Evolutionary conservation across 2,888 invertebrate species (phyloP), one percentile per base, ranked within the genome.

Genomic region (Malachius bipustulatus): DNA sequence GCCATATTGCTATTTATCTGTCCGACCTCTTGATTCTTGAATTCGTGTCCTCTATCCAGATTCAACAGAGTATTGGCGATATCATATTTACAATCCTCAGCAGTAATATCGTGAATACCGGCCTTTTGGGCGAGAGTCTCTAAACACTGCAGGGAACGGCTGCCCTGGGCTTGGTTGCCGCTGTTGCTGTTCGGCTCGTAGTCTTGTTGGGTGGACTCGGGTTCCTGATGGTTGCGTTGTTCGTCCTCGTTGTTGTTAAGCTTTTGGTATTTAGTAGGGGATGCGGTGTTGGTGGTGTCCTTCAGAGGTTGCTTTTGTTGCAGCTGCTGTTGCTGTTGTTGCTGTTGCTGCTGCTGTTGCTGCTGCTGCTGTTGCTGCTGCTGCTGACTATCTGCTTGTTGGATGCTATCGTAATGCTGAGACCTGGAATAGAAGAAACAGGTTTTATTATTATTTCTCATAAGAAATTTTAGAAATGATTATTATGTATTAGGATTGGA

Each of bases 111-210:
- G 46, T 60, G 59, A 34, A 63, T 63, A 2, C 79, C 79, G 33
- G 79, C 79, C 47, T 79, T 79, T 52, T 79, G 77, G 9, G 79
- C 79, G 40, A 79, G 65, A 1, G 78, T 79, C 55, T 79, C 79
- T 42, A 79, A 59, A 51, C 77, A 78, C 71, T 79, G 78, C 34
- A 79, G 55, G 2, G 71, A 70, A 27, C 70, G 51, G 47, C 66
- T 66, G 10, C 54, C 53, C 14, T 54, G 47, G 26, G 46, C 48
- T 32, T 46, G 46, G 32, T 34, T 36, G 33, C 28, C 45, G 37
- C 24, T 36, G 29, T 30, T 36, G 24, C 33, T 38, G 15, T 26
- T 35, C 35, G 24, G 30, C 32, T 42, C 45, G 38, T 42, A 42
- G 26, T 55, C 54, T 31, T 49, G 49, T 41, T 57, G 59, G n/a